Evolutionary conservation across 1,140 invertebrate genomes (phyloP), one percentile per base, ranked within the genome.

Genomic region (Aethina tumida): DNA sequence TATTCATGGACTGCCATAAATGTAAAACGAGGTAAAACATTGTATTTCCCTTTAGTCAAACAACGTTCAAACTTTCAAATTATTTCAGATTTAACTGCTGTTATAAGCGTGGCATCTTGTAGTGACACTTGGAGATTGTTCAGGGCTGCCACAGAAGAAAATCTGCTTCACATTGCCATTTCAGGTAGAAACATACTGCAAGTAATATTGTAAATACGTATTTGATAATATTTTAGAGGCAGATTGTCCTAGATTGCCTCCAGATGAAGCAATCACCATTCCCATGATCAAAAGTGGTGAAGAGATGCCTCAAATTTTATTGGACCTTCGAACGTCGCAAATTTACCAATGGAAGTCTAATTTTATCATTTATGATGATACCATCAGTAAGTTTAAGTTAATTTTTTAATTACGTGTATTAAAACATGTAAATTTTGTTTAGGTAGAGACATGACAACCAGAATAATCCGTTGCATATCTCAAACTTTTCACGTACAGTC

Each of bases 241-340:
- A 0, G 77, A 84, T 46, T 88, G 84, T 59, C 78, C 81, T 0
- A 65, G 84, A 29, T 55, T 87, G 36, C 76, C 79, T 1, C 45
- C 60, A 1, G 56, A 69, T 14, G 64, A 70, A 3, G 81, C 79
- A 1, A 62, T 86, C n/a, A 81, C 76, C 22, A 67, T 85, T 16
- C 83, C 84, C 0, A 58, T 79, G 30, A 58, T 78, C 3, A 58
- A 63, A 1, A 59, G 63, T 2, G 77, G 80, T 2, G 66, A 77
- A 28, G 84, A 86, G 60, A 53, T 86, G 22, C 70, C 82, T 0
- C 84, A 87, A 64, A 61, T 87, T 4, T 55, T 86, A 7, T 61
- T 83, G 0, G 84, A 88, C 59, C 59, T 84, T 9, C 68, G 79
- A 41, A 71, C 70, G 3, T 62, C 60, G 4, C 62, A 69, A 25